Evolutionary conservation across 2,797 vertebrate genomes (phyloP).

Genomic region (Setipinna tenuifilis): DNA sequence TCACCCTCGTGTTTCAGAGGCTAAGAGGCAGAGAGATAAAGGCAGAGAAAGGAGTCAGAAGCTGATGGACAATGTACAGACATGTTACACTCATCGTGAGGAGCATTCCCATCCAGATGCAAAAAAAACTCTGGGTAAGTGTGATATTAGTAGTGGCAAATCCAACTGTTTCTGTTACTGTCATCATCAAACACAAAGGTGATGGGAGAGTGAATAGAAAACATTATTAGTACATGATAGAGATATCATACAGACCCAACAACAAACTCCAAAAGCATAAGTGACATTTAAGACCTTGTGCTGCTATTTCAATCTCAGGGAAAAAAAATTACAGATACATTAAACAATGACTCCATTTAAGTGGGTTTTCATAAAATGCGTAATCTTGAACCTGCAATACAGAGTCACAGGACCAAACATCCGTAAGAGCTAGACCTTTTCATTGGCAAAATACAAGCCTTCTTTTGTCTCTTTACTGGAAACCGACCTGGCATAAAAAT

Average conservation of each 20-base stretch:
- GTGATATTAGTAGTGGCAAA: not conserved
- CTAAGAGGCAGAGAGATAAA: conserved; percentile 55
- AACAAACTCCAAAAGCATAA: not conserved
- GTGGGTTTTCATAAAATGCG: not conserved
- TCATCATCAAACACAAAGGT: not conserved
- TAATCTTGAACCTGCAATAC: not conserved
- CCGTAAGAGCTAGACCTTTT: not conserved
- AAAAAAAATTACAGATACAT: not conserved
- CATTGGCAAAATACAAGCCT: not conserved
- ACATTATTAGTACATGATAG: not conserved
- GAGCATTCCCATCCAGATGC: not conserved
- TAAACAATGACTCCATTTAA: not conserved
- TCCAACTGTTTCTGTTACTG: not conserved
- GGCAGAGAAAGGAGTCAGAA: conserved; percentile 7
- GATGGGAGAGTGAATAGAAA: not conserved
- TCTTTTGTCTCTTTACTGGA: conserved; percentile 5
- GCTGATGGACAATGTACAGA: not conserved
- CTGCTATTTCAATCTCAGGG: too few species aligned
- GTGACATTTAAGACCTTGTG: not conserved
- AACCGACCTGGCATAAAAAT: not conserved
- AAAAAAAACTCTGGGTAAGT: not conserved
- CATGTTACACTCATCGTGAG: not conserved
- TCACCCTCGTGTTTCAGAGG: conserved; percentile 73
- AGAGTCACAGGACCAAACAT: conserved; percentile 8
- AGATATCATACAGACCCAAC: not conserved